Conservation (phyloP, 2,113 vertebrate species). For the Leptobrachium ailaonicum region DNA sequence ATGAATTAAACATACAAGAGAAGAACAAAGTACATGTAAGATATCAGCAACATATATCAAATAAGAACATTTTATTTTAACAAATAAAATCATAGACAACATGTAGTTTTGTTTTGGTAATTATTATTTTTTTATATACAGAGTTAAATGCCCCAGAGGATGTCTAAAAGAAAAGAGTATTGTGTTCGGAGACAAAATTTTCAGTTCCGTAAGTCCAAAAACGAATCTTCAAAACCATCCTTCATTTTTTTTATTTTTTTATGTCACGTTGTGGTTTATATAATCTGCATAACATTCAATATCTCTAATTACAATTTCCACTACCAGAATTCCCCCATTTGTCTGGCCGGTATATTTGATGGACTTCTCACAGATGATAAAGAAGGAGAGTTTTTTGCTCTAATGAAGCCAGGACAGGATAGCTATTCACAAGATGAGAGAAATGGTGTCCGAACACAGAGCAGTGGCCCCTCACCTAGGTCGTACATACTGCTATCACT, state of each 20-base stretch:
- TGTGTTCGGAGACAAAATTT: not conserved
- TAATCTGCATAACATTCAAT: too few relatives aligned
- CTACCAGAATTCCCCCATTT: not conserved
- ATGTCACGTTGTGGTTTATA: too few relatives aligned
- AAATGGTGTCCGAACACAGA: not conserved
- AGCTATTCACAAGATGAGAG: not conserved
- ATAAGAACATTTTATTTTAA: too few relatives aligned
- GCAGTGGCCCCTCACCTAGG: not conserved
- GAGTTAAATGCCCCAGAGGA: slow-evolving; percentile 11
- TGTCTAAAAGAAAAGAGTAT: not conserved
- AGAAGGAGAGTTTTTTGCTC: not conserved
- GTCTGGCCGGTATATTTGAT: slow-evolving; percentile 4
- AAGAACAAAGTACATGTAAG: too few relatives aligned
- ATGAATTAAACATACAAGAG: too few relatives aligned
- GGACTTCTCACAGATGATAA: not conserved
- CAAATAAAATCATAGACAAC: too few relatives aligned
- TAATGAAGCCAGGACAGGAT: not conserved
- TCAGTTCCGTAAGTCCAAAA: slow-evolving; percentile 8
- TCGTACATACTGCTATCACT: not conserved
- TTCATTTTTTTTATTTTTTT: not conserved
- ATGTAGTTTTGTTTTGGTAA: too few relatives aligned
- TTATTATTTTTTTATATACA: not conserved
- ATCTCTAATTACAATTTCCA: not conserved
- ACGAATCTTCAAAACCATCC: not conserved
- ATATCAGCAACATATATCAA: too few relatives aligned